These are phyloP conservation scores for Pristionchus pacificus DNA, from an alignment of 1,140 invertebrate genomes.

Conservation along the genomic window DNA sequence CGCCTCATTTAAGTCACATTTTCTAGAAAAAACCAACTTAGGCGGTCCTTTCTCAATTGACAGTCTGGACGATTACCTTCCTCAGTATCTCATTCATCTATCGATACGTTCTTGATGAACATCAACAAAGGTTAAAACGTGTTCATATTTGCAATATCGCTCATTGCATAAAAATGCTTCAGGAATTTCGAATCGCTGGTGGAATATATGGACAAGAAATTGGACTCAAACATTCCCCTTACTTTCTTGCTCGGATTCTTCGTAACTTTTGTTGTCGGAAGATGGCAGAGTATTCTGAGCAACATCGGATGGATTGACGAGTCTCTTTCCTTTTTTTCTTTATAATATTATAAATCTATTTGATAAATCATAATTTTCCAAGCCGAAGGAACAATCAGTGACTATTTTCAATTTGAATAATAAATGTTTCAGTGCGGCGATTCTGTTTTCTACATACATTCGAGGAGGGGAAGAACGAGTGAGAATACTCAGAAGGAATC, in stretches of 20 bases:
- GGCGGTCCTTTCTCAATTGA: slow-evolving; percentile 83
- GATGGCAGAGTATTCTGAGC: slow-evolving; percentile 49
- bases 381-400: neutral
- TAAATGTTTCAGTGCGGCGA: slow-evolving; percentile 32
- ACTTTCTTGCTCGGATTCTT: slow-evolving; percentile 58
- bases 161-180: slow-evolving; percentile 5
- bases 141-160: neutral
- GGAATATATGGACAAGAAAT: slow-evolving; percentile 57
- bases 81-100: slow-evolving; percentile 81
- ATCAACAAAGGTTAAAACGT: slow-evolving; percentile 22
- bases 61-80: slow-evolving; percentile 80
- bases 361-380: neutral
- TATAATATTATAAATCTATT: no score
- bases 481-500: slow-evolving; percentile 27
- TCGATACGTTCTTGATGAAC: slow-evolving; percentile 70
- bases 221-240: slow-evolving; percentile 58
- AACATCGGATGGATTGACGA: slow-evolving; percentile 56
- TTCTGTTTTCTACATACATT: slow-evolving; percentile 30
- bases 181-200: slow-evolving; percentile 57
- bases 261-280: slow-evolving; percentile 44
- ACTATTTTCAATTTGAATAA: no score
- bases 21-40: slow-evolving; percentile 7
- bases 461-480: slow-evolving; percentile 27
- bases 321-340: no score
- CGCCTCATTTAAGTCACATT: no score